A percentile compares a stretch with the other conserved stretches of the same genome.
These are phyloP conservation scores for Crotalus horridus DNA, from an alignment of 2,113 vertebrate genomes.

Conservation along the genomic window DNA sequence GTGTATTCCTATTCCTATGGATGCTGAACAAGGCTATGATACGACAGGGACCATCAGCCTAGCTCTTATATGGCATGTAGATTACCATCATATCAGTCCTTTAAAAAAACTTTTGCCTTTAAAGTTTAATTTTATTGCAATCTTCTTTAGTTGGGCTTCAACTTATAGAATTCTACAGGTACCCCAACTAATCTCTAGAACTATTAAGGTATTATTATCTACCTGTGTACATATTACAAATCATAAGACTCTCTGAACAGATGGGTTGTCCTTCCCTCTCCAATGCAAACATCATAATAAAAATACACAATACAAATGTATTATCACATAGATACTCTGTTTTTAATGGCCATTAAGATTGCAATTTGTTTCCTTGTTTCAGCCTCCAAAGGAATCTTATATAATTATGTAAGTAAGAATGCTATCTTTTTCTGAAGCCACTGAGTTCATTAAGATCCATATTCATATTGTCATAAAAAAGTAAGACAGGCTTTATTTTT, in stretches of 20 bases:
- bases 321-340: background rate
- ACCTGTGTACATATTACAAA: background rate
- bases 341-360: background rate
- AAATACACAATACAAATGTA: background rate
- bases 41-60: background rate
- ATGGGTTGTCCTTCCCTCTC: background rate
- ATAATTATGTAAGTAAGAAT: background rate
- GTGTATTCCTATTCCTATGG: background rate
- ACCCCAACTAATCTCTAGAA: background rate
- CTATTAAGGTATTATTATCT: background rate
- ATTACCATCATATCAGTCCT: background rate
- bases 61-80: background rate
- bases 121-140: background rate
- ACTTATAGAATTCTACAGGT: background rate
- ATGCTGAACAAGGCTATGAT: background rate
- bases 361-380: background rate
- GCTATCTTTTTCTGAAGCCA: background rate
- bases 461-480: background rate
- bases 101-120: background rate
- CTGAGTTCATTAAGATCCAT: background rate
- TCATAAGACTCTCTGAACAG: background rate
- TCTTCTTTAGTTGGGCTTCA: background rate
- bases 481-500: background rate
- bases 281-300: background rate
- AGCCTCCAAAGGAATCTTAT: background rate